A percentile compares a stretch with the other conserved stretches of the same genome.
These are phyloP conservation scores for Drosophila baimaii DNA, from an alignment of 1,140 invertebrate species.

Conservation along the genomic window DNA sequence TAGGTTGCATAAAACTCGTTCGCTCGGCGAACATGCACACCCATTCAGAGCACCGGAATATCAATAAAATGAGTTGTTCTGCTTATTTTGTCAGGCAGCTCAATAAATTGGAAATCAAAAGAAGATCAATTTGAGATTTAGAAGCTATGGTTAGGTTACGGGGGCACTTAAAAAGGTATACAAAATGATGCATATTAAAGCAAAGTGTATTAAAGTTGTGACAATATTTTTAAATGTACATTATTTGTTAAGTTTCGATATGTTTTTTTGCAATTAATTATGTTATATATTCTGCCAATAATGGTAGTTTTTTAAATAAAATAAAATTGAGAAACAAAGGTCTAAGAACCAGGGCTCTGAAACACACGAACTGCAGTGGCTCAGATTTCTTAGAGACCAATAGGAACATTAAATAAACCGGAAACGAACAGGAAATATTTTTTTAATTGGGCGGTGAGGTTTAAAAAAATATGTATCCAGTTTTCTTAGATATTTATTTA, in stretches of 20 bases:
- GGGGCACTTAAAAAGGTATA: background rate
- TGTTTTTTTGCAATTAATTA: background rate
- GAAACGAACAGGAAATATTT: no score
- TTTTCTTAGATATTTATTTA: no score
- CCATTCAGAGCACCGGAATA: background rate
- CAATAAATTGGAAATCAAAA: slow-evolving; percentile 3
- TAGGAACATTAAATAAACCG: no score
- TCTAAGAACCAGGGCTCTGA: no score
- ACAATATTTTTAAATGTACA: no score
- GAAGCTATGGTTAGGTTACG: background rate
- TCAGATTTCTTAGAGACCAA: no score
- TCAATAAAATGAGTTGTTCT: slow-evolving; percentile 6
- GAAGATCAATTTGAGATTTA: background rate
- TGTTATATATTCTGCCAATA: no score
- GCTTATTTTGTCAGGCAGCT: background rate
- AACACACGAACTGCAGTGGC: no score
- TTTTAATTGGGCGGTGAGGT: no score
- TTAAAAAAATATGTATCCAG: no score
- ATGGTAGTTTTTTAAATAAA: no score
- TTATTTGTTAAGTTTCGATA: background rate
- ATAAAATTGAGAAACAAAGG: no score
- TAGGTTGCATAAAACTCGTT: slow-evolving; percentile 22
- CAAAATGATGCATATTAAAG: background rate
- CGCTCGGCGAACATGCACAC: background rate
- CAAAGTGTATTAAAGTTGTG: background rate